A percentile compares a stretch with the other conserved stretches of the same genome.
Conservation (phyloP, 2,888 invertebrate species). For the Chironomus riparius region DNA sequence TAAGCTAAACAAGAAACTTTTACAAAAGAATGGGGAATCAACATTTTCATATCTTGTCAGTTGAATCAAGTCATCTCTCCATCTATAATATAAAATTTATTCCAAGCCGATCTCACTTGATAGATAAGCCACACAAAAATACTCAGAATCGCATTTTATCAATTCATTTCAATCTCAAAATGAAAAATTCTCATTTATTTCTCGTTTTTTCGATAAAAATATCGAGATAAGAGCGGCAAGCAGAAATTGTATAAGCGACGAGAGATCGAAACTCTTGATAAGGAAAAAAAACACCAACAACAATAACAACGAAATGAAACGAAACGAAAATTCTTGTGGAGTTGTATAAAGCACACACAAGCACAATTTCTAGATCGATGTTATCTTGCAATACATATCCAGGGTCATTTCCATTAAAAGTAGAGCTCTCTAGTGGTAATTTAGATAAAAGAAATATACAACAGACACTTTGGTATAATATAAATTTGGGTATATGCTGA, state of each 20-base stretch:
- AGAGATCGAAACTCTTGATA: slow-evolving; percentile 20
- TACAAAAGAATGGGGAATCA: background rate
- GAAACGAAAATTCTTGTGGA: slow-evolving; percentile 1
- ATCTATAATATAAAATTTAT: background rate
- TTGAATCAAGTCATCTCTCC: background rate
- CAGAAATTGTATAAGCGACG: slow-evolving; percentile 21
- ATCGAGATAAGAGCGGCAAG: background rate
- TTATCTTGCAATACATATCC: background rate
- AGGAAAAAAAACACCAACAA: slow-evolving; percentile 13
- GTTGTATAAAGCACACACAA: slow-evolving; percentile 1
- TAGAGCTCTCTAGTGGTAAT: slow-evolving; percentile 4
- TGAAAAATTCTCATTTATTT: slow-evolving; percentile 15
- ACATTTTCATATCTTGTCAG: background rate
- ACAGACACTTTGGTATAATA: background rate
- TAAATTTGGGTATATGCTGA: background rate
- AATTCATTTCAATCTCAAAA: slow-evolving; percentile 14
- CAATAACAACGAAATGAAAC: background rate
- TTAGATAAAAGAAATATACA: slow-evolving; percentile 5
- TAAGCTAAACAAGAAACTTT: background rate
- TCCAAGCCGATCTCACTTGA: slow-evolving; percentile 6
- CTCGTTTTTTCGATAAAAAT: slow-evolving; percentile 23
- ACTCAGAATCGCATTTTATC: slow-evolving; percentile 23
- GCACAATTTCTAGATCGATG: slow-evolving; percentile 4
- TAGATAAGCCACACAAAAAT: slow-evolving; percentile 17
- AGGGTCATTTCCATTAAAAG: slow-evolving; percentile 4